Conservation (phyloP, 2,888 invertebrate genomes). For the Nebria salina region DNA sequence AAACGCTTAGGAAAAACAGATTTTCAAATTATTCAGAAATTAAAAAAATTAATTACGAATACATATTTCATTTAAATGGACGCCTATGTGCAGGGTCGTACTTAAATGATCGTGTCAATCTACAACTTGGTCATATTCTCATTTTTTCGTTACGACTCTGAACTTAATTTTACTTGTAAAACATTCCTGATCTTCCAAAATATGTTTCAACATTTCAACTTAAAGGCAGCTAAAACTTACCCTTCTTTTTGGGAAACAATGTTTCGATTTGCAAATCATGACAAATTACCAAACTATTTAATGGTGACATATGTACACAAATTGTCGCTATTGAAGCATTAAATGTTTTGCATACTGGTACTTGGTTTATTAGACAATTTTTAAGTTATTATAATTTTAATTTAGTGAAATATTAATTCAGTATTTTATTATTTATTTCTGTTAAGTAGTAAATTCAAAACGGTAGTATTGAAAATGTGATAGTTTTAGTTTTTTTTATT, state of each 20-base stretch:
- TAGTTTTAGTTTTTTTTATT: neutral
- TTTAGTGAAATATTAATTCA: neutral
- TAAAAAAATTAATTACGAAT: no score
- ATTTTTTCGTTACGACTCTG: neutral
- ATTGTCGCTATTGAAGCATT: neutral
- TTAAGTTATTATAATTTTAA: neutral
- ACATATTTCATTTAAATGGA: neutral
- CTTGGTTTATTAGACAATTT: neutral
- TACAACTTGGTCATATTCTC: constrained; percentile 1
- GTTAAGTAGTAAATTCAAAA: neutral
- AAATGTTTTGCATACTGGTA: neutral
- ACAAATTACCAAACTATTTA: neutral
- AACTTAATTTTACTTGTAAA: constrained; percentile 5
- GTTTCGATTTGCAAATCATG: neutral
- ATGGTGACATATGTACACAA: neutral
- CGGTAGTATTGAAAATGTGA: neutral
- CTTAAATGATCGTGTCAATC: neutral
- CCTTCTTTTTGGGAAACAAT: neutral
- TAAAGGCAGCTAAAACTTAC: neutral
- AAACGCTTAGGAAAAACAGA: no score
- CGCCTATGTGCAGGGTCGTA: neutral
- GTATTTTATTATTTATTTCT: neutral
- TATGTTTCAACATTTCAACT: neutral
- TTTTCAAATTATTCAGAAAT: no score
- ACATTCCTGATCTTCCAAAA: constrained; percentile 43